phyloP scores from a whole-genome alignment of 2,113 vertebrate genomes.

The Stegostoma tigrinum region DNA sequence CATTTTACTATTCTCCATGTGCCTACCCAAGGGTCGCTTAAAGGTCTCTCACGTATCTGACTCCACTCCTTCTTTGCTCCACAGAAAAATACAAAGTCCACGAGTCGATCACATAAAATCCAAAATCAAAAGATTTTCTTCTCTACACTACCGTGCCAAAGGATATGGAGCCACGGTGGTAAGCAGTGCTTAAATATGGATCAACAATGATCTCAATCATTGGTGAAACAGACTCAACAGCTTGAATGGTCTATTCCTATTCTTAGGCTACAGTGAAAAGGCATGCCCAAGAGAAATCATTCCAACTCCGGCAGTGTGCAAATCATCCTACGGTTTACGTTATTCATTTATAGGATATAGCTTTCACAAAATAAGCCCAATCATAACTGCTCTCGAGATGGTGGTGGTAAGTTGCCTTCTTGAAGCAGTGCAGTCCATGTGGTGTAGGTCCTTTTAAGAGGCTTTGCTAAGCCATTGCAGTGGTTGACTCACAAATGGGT shows the following conservation, averaged over 20 bases:
- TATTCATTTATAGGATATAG: too few relatives aligned
- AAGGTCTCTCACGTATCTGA: too few relatives aligned
- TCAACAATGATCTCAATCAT: not conserved
- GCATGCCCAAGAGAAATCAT: not conserved
- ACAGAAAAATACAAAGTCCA: not conserved
- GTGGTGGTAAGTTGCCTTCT: too few relatives aligned
- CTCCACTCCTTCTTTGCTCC: too few relatives aligned
- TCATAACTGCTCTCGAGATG: too few relatives aligned
- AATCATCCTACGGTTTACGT: not conserved
- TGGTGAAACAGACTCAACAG: not conserved
- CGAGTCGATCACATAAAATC: not conserved
- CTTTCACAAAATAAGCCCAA: too few relatives aligned
- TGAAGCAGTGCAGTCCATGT: too few relatives aligned
- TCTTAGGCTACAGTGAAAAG: not conserved
- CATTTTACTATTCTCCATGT: too few relatives aligned
- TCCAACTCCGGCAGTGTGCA: not conserved
- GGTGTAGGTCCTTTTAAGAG: too few relatives aligned
- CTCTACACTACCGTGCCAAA: not conserved
- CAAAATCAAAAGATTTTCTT: not conserved
- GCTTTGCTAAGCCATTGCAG: too few relatives aligned
- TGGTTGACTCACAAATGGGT: too few relatives aligned
- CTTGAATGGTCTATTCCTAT: not conserved
- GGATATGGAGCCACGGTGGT: not conserved
- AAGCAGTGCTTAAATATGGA: not conserved
- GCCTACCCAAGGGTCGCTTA: too few relatives aligned